Base-by-base conservation (phyloP, 2,113 vertebrate species). In the Pelecanus crispus region DNA sequence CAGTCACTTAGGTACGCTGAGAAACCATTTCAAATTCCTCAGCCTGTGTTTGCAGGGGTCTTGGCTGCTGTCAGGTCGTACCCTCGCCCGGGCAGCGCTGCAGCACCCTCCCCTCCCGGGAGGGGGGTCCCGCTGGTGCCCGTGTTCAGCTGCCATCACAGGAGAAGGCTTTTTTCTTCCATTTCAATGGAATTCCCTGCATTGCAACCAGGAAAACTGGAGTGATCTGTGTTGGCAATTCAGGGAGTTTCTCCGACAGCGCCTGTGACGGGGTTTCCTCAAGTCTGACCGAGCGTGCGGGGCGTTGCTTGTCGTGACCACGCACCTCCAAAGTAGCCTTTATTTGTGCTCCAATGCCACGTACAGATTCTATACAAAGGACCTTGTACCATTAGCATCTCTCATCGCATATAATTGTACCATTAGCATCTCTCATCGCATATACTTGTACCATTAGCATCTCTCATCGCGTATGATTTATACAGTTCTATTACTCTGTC, bases 231-330 rank as follows among this genome's bases (percentile, higher is more conserved):
- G 13, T 32, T 29, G 21, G 42, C 45, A 42, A 13, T 21, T 40
- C 68, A 40, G 47, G 7, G 59, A 29, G 61, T 13, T 13, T 19
- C 61, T 40, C 61, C 40, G 61, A 13, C 38, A 29, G 38, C 17
- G 17, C 38, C 38, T 20, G 61, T 11, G 25, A 9, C 4, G 19
- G 61, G 61, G 12, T 21, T 61, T 16, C 49, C 56, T 40, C 9
- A 0, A 45, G 67, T 20, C 49, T 7, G 10, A 2, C 40, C 11
- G 8, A 31, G 50, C 3, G 1, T 3, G 13, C 4, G 1, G 67
- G 24, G 26, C 40, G 32, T 15, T 31, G 3, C 50, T 31, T 47
- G 7, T 6, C 42, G 8, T 13, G 45, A 31, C 14, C 16, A 19
- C 2, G 1, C 36, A 11, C 42, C 42, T 34, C 50, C 17, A 16